Evolutionary conservation across 2,113 vertebrate species (phyloP), one percentile per base, ranked within the genome.

Genomic region (Pedionomus torquatus): DNA sequence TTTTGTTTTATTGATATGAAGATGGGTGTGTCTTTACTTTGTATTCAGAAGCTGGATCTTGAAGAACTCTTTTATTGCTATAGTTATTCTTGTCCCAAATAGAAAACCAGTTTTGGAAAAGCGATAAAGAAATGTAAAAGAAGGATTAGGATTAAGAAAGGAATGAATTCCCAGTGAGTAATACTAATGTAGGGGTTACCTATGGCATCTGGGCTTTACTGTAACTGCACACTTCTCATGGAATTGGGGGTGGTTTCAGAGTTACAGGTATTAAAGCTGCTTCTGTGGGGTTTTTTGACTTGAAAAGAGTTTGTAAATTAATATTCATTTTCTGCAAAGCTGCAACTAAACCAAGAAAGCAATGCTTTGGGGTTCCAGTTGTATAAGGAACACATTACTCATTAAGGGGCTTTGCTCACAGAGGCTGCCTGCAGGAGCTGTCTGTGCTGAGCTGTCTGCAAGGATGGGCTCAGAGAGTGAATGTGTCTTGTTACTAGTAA

Each of bases 1-100:
- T 95, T 89, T 91, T 84, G 43, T 79, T 83, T 48, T 75, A 83
- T 24, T 71, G 83, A 64, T 84, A 44, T 12, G 61, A 83, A 81
- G 75, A 89, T 52, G 81, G 64, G 74, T 89, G 81, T 92, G 77
- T 84, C 88, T 81, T 66, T 78, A 33, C 58, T 92, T 69, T 75
- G 46, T 65, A 12, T 78, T 78, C 13, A 43, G 72, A 88, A 92
- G 61, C 83, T 89, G 91, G 69, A 16, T 68, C 57, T 87, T 51
- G 74, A 20, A 68, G 61, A 91, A 11, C 46, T 87, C 28, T 37
- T 83, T 46, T 61, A 61, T 64, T 14, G 1, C 48, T 60, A 1
- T 57, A 20, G 44, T 30, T 93, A 21, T 72, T 66, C 41, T 43
- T 90, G 58, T 66, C 37, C 58, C 49, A 43, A 86, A 16, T 31